phyloP scores from a whole-genome alignment of 1,140 invertebrate species.

The Nasonia longicornis region DNA sequence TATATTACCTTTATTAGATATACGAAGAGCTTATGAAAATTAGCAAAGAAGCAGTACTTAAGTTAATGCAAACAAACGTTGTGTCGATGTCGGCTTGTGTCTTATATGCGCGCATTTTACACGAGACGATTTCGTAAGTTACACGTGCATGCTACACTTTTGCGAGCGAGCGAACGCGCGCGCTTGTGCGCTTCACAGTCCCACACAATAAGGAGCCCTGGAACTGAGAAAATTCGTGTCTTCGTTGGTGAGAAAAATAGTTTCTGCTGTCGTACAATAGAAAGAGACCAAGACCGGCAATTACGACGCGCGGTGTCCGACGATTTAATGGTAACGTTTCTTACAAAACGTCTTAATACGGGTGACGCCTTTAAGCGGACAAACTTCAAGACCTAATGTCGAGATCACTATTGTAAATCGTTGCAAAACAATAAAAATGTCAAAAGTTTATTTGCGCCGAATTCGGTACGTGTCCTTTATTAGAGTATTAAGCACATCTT shows the following conservation, averaged over 20 bases:
- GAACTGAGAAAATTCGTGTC: neutral
- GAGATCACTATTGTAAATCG: constrained; percentile 5
- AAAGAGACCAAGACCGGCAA: neutral
- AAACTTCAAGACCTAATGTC: neutral
- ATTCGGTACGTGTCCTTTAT: neutral
- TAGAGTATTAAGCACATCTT: neutral
- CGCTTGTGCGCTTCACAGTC: neutral
- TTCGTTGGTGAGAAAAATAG: neutral
- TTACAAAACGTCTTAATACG: constrained; percentile 20
- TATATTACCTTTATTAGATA: neutral
- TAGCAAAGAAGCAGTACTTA: neutral
- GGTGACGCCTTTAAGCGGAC: neutral
- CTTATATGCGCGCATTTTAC: neutral
- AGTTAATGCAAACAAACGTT: neutral
- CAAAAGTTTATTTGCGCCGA: neutral
- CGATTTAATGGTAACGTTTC: constrained; percentile 11
- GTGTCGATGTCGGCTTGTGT: neutral
- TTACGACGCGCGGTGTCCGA: neutral
- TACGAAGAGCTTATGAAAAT: neutral
- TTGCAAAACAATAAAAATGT: constrained; percentile 8
- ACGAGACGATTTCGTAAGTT: neutral
- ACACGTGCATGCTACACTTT: neutral
- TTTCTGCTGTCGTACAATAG: neutral
- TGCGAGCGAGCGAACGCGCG: neutral
- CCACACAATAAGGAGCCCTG: neutral